A percentile compares a stretch with the other conserved stretches of the same genome.
Evolutionary conservation across 2,113 vertebrate genomes (phyloP).

Genomic region (Cyphomyrus discorhynchus): DNA sequence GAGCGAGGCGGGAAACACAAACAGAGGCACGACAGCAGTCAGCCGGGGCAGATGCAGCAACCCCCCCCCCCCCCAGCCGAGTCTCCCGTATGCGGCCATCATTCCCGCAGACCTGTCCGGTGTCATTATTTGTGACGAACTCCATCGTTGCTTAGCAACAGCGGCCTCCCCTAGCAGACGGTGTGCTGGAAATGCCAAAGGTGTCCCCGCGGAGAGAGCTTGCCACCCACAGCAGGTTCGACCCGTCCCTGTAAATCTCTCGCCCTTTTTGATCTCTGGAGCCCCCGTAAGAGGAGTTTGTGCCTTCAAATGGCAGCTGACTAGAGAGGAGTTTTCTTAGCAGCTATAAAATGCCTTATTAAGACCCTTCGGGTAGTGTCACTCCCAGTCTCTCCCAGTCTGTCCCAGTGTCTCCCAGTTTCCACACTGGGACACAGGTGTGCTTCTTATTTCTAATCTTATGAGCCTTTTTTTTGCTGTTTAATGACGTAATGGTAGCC

Average conservation of each 20-base stretch:
- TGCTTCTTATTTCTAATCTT: neutral
- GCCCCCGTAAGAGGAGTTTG: neutral
- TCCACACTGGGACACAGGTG: neutral
- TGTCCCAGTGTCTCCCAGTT: neutral
- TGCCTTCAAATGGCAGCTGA: neutral
- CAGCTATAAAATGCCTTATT: neutral
- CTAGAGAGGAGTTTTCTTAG: neutral
- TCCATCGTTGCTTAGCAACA: constrained; percentile 17
- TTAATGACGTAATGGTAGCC: neutral
- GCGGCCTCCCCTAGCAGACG: neutral
- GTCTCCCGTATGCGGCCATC: neutral
- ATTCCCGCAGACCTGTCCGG: constrained; percentile 1
- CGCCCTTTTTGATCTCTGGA: neutral
- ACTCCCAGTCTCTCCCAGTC: neutral
- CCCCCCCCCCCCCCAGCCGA: neutral
- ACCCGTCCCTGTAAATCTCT: neutral
- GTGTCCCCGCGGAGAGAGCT: neutral
- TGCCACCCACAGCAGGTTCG: neutral
- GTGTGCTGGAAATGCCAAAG: neutral
- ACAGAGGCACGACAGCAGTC: neutral
- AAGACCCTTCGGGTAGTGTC: neutral
- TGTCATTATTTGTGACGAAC: constrained; percentile 13
- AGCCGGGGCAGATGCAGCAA: too few relatives aligned
- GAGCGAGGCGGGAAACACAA: neutral
- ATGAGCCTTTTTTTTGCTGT: neutral